Evolutionary conservation across 2,113 vertebrate species (phyloP).

Genomic region (Lepus americanus): DNA sequence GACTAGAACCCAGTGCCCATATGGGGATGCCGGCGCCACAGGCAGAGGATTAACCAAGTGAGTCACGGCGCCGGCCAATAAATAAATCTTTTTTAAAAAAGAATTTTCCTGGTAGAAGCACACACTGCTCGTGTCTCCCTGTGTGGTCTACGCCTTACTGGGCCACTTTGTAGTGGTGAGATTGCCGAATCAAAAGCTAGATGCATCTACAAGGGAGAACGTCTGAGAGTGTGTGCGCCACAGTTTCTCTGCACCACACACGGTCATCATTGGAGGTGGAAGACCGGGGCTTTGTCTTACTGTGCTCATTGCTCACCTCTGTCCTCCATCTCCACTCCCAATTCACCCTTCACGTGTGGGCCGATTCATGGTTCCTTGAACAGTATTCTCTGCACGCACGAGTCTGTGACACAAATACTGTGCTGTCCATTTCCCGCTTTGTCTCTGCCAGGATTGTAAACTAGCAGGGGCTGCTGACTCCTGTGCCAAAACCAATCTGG

Average conservation of each 20-base stretch:
- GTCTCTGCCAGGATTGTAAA: constrained; percentile 27
- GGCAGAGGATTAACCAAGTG: too few relatives aligned
- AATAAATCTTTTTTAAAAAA: too few relatives aligned
- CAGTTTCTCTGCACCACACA: not conserved
- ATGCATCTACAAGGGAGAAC: not conserved
- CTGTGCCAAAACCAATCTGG: not conserved
- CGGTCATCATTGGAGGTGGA: not conserved
- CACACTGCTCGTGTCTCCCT: not conserved
- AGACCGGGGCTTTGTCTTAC: not conserved
- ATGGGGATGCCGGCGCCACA: too few relatives aligned
- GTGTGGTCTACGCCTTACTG: not conserved
- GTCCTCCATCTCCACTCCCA: not conserved
- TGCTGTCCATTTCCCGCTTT: not conserved
- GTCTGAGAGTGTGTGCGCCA: not conserved
- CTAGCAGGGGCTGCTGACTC: not conserved
- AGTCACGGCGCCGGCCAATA: too few relatives aligned
- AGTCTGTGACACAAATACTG: too few relatives aligned
- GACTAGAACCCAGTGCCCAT: too few relatives aligned
- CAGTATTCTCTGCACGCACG: not conserved
- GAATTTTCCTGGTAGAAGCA: not conserved
- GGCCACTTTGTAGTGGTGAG: not conserved
- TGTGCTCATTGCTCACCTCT: not conserved
- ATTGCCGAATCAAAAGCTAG: not conserved
- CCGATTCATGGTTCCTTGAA: not conserved
- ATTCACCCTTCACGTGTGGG: not conserved